Evolutionary conservation across 2,797 vertebrate genomes (phyloP), one percentile per base, ranked within the genome.

Genomic region (Mormyrus hasselquistii): DNA sequence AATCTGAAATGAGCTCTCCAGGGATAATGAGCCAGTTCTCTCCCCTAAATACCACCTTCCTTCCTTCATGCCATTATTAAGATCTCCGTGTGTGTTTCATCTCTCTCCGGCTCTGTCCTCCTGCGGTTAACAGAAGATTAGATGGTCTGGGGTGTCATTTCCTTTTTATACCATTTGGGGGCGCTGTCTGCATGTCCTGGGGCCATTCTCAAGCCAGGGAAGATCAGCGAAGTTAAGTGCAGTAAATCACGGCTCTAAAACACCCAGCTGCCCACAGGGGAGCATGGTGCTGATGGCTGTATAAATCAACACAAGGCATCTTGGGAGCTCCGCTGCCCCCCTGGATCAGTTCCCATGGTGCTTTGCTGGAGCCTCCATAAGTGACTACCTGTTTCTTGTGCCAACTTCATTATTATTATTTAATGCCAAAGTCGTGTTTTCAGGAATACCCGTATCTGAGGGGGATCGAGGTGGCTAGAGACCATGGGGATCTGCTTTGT

Each of bases 181-280:
- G 92, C 92, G 90, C 90, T 90, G 91, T 90, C 90, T 92, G 93
- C 16, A 90, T 89, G 90, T 86, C 90, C 91, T 93, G 93, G 90
- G 91, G 92, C 90, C 90, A 73, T 79, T 89, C 49, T 53, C 86
- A 47, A 50, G 87, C 90, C 93, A 92, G 90, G 89, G 79, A 93
- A 93, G 93, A 92, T 89, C 91, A 90, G 34, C 90, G 87, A 92
- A 92, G 91, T 93, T 93, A 94, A 94, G 92, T 91, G 92, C 92
- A 91, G 91, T 94, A 93, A 93, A 95, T 93, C 93, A 91, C 91
- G 87, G 22, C 90, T 90, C 89, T 93, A 92, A 93, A 93, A 93
- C 93, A 94, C 94, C 94, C 93, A 94, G 93, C 93, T 92, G 91
- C 93, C 91, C 92, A 92, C 90, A 90, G 91, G 93, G 93, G 91